These are phyloP conservation scores for Terrapene triunguis DNA, from an alignment of 2,113 vertebrate species.

Conservation along the genomic window DNA sequence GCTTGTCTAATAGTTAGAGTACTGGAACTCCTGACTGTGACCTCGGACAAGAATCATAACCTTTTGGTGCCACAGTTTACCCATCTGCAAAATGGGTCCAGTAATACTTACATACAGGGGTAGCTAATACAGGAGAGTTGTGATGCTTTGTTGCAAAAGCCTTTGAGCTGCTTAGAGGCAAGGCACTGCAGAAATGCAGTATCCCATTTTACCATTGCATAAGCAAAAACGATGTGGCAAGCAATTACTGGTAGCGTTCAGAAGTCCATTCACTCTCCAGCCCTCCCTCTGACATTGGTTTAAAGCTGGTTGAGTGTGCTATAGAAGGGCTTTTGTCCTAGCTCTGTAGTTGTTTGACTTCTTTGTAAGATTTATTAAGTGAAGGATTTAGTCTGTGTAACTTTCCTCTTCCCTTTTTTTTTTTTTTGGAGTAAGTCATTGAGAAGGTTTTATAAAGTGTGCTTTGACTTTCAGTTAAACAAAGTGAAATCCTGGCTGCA, in stretches of 20 bases:
- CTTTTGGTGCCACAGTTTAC: not conserved
- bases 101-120: not conserved
- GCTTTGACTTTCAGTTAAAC: not conserved
- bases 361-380: not conserved
- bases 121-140: not conserved
- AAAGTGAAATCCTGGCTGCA: not conserved
- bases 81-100: not conserved
- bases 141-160: not conserved
- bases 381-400: not conserved
- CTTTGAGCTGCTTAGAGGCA: not conserved
- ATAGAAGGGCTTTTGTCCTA: not conserved
- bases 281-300: not conserved
- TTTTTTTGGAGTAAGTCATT: not conserved
- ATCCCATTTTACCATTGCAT: not conserved
- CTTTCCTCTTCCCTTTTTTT: not conserved
- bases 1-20: not conserved
- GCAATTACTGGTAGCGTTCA: not conserved
- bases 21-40: not conserved
- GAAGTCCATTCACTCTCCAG: not conserved
- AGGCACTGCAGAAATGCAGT: not conserved
- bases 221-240: not conserved
- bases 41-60: not conserved
- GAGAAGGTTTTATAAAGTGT: not conserved
- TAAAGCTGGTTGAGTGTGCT: not conserved
- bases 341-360: not conserved